Percentiles rank a stretch among this genome's conserved stretches.
These are phyloP conservation scores for Synchiropus splendidus DNA, from an alignment of 2,113 vertebrate genomes.

Conservation along the genomic window DNA sequence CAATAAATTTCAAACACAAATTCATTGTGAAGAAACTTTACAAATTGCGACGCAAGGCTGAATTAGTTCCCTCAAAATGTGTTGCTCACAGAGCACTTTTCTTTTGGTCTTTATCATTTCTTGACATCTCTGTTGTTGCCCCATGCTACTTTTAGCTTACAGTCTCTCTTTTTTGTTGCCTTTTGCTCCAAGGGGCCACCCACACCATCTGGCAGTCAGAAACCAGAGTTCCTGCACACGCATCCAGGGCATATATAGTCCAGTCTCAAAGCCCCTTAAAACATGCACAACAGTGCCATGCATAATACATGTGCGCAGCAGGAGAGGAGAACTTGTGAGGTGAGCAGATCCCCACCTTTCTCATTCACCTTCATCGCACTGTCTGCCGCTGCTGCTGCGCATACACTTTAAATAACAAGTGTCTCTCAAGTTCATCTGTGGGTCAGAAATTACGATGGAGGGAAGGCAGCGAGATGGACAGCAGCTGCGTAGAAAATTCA, in stretches of 20 bases:
- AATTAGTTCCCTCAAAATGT: too few species aligned
- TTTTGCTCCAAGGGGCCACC: conserved; percentile 44
- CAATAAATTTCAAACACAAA: too few species aligned
- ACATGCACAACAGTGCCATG: conserved; percentile 59
- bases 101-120: conserved; percentile 14
- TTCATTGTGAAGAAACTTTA: too few species aligned
- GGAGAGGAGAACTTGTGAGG: conserved; percentile 54
- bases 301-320: conserved; percentile 65
- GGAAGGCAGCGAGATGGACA: not conserved
- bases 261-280: conserved; percentile 61
- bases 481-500: too few species aligned
- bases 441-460: conserved; percentile 36
- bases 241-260: conserved; percentile 4
- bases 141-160: conserved; percentile 21
- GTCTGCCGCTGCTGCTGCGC: conserved; percentile 16
- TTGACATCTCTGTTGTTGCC: conserved; percentile 32
- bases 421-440: conserved; percentile 41
- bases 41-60: too few species aligned
- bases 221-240: conserved; percentile 5
- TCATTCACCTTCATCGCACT: conserved; percentile 22
- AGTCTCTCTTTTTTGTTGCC: conserved; percentile 15
- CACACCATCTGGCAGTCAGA: conserved; percentile 42
- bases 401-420: conserved; percentile 52
- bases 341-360: conserved; percentile 51
- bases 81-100: not conserved